A percentile compares a stretch with the other conserved stretches of the same genome.
These are phyloP conservation scores for Oncorhynchus gorbuscha DNA, from an alignment of 2,113 vertebrate genomes.

Conservation along the genomic window DNA sequence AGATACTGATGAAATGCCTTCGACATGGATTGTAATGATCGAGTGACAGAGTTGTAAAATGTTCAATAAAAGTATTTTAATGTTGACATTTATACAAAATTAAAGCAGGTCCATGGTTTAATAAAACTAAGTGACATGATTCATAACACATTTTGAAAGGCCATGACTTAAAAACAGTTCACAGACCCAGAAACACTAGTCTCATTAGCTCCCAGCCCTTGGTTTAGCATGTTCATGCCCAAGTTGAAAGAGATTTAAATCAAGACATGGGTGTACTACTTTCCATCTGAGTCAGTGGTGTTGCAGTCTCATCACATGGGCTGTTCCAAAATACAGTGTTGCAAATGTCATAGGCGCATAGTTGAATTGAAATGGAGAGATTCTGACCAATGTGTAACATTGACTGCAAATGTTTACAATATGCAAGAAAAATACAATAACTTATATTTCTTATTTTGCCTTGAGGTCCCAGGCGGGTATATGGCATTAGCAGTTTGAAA, in stretches of 20 bases:
- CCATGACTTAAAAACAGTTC: background rate
- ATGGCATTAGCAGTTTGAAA: too few species aligned
- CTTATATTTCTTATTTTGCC: too few species aligned
- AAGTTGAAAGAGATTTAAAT: background rate
- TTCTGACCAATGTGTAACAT: background rate
- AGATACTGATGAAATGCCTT: conserved; percentile 20
- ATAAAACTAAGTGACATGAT: conserved; percentile 23
- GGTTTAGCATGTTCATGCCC: background rate
- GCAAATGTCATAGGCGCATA: background rate
- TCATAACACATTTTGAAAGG: conserved; percentile 7
- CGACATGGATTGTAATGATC: conserved; percentile 10
- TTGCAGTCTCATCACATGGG: background rate
- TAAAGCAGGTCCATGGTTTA: conserved; percentile 26
- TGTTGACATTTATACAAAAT: conserved; percentile 44
- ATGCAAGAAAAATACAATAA: too few species aligned
- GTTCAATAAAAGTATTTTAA: conserved; percentile 41
- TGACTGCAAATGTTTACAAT: too few species aligned
- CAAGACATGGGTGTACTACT: background rate
- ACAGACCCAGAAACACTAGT: background rate
- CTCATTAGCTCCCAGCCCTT: background rate
- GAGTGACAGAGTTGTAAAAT: background rate
- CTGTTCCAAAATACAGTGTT: background rate
- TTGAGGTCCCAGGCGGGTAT: too few species aligned
- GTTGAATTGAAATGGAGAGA: background rate
- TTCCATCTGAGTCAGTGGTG: background rate